phyloP scores from a whole-genome alignment of 2,113 vertebrate species.

The Lampris incognitus region DNA sequence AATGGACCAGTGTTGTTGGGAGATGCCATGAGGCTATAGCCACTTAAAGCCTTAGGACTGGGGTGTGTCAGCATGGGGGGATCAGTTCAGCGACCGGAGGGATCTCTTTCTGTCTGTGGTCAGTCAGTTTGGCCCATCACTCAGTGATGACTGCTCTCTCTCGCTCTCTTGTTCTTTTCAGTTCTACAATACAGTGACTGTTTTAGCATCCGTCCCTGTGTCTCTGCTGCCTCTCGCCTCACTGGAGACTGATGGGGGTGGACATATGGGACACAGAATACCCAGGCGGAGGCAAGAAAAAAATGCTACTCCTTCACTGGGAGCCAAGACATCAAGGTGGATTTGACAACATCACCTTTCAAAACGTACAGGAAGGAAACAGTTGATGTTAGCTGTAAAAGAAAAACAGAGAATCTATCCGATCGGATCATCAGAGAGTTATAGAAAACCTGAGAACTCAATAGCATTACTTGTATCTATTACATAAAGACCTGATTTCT shows the following conservation, averaged over 20 bases:
- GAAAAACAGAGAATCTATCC: constrained; percentile 75
- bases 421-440: constrained; percentile 80
- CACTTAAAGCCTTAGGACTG: constrained; percentile 35
- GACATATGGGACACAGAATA: constrained; percentile 66
- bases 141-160: not conserved
- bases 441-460: constrained; percentile 88
- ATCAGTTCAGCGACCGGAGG: constrained; percentile 40
- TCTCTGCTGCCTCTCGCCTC: constrained; percentile 52
- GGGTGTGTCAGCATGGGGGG: constrained; percentile 45
- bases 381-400: constrained; percentile 74
- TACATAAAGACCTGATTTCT: constrained; percentile 87
- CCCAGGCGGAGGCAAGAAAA: constrained; percentile 58
- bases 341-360: constrained; percentile 75
- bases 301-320: constrained; percentile 57
- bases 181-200: constrained; percentile 14
- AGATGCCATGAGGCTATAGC: constrained; percentile 36
- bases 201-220: constrained; percentile 17
- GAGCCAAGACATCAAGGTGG: constrained; percentile 76
- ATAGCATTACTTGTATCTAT: constrained; percentile 84
- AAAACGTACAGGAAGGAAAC: constrained; percentile 74
- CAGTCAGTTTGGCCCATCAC: not conserved
- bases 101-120: constrained; percentile 30
- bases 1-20: constrained; percentile 40
- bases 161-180: not conserved
- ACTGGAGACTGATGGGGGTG: constrained; percentile 58